Conservation (phyloP, 1,140 invertebrate species). For the Zaprionus ornatus region DNA sequence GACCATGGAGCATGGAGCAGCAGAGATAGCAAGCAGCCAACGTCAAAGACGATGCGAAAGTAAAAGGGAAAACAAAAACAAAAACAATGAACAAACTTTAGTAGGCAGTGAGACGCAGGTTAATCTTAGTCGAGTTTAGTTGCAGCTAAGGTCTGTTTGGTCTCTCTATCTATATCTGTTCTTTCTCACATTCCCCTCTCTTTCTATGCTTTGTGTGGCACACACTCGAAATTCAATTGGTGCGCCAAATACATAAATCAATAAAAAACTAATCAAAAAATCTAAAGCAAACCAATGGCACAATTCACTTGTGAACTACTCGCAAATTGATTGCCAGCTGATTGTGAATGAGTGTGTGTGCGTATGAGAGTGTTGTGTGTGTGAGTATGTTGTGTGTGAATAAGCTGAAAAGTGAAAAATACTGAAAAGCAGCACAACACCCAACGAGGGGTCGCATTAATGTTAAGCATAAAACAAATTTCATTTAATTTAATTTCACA, state of each 20-base stretch:
- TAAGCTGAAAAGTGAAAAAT: slow-evolving; percentile 4
- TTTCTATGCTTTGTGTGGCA: not conserved
- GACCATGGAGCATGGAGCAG: slow-evolving; percentile 46
- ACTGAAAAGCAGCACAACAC: slow-evolving; percentile 23
- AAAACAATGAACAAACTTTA: slow-evolving; percentile 27
- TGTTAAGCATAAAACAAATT: slow-evolving; percentile 18
- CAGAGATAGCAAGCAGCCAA: slow-evolving; percentile 55
- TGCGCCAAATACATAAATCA: slow-evolving; percentile 58
- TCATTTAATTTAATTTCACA: slow-evolving; percentile 40
- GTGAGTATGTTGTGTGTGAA: slow-evolving; percentile 10
- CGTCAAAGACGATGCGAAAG: slow-evolving; percentile 25
- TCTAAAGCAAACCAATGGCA: slow-evolving; percentile 53
- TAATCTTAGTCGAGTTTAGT: slow-evolving; percentile 39
- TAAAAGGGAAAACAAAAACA: slow-evolving; percentile 45
- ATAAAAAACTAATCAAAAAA: slow-evolving; percentile 75
- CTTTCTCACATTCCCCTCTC: not conserved
- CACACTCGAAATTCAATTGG: slow-evolving; percentile 39
- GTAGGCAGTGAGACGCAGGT: slow-evolving; percentile 16
- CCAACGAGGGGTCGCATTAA: slow-evolving; percentile 18
- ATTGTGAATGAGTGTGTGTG: slow-evolving; percentile 10
- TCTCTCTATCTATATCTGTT: not conserved
- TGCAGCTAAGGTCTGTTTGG: not conserved
- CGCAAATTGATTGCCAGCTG: slow-evolving; percentile 41
- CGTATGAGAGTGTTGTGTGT: not conserved
- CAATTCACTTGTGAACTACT: slow-evolving; percentile 42